phyloP scores from a whole-genome alignment of 2,113 vertebrate species.

The Elaphurus davidianus region DNA sequence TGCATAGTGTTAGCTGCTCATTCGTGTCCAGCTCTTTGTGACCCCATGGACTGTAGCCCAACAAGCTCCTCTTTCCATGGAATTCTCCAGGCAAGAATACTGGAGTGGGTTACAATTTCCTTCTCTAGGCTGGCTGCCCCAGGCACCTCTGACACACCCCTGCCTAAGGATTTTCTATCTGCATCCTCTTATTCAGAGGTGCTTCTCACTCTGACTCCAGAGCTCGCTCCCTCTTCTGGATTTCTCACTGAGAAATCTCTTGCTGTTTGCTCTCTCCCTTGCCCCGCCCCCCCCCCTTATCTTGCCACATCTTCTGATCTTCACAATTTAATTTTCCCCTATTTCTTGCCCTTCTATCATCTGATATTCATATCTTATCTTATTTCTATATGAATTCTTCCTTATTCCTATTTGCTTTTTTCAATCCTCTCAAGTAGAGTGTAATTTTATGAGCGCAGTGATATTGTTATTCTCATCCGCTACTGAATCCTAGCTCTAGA shows the following conservation, averaged over 20 bases:
- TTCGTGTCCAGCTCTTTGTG: not conserved
- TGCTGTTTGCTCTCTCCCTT: no score
- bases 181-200: not conserved
- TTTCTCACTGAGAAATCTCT: not conserved
- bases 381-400: not conserved
- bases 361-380: not conserved
- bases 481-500: not conserved
- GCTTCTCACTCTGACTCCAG: not conserved
- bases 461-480: not conserved
- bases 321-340: not conserved
- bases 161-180: not conserved
- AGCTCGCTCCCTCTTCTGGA: not conserved
- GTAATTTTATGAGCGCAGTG: not conserved
- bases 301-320: not conserved
- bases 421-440: not conserved
- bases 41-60: not conserved
- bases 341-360: not conserved
- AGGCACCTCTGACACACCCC: not conserved
- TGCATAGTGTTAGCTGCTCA: not conserved
- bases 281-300: fast-evolving
- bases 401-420: not conserved
- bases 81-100: not conserved
- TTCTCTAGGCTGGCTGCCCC: not conserved
- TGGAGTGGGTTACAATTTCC: not conserved
- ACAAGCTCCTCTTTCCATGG: not conserved